Base-by-base conservation (phyloP, 2,888 invertebrate species). In the Ophion ellenae region DNA sequence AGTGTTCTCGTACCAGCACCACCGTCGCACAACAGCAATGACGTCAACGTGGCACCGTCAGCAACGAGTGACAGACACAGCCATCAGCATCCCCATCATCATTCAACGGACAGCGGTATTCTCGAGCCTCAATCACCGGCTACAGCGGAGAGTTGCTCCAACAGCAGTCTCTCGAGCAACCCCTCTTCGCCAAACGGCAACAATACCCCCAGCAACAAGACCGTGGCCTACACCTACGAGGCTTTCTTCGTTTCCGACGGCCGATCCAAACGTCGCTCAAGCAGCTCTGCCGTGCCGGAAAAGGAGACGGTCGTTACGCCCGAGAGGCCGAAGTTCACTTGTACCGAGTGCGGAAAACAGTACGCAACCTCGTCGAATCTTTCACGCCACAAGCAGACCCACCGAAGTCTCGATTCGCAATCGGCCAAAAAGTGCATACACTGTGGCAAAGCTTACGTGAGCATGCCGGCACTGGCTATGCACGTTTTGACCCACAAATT, bases 371-470 rank as follows among this genome's bases (percentile, higher is more conserved):
- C 98, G 0, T 98, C 98, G 47, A 98, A 98, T 92, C 95, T 98
- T 81, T 98, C 98, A 32, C 96, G 98, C 28, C 98, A 98, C 95
- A 97, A 98, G 91, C 98, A 98, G 94, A 98, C 98, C 0, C 98
- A 98, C 92, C 96, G 98, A 11, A 96, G 97, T 90, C 95, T 97
- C 63, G 97, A 99, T 95, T 98, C 98, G 2, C 97, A 98, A 90
- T 97, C 98, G 87, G 99, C 99, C 59, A 99, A 98, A 94, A 98
- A 98, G 91, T 99, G 99, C 94, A 97, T 97, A 92, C 98, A 98
- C 90, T 99, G 99, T 94, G 98, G 98, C 90, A 99, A 99, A 94
- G 98, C 98, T n/a, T 99, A 99, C 95, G 99, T 99, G 75, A 98
- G 98, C 90, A 99, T 99, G 99, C 99, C 99, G 0, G 99, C 99